phyloP scores from a whole-genome alignment of 2,888 invertebrate genomes.

The Orchestes rusci region DNA sequence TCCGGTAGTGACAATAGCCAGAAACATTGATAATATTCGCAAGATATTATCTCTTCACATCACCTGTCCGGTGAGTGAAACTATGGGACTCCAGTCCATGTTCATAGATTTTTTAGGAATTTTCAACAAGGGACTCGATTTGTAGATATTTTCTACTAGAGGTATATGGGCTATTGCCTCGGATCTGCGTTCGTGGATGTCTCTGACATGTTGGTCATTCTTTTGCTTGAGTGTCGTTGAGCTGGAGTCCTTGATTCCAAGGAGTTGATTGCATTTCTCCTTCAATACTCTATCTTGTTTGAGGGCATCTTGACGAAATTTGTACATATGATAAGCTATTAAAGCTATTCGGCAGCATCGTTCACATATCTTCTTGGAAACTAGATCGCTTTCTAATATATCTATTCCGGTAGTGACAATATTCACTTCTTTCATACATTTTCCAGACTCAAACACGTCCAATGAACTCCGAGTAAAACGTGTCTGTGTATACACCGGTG shows the following conservation, averaged over 20 bases:
- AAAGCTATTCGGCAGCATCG: constrained; percentile 32
- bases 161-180: constrained; percentile 2
- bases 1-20: too few relatives aligned
- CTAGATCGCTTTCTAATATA: constrained; percentile 25
- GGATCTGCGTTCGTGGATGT: background rate
- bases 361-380: too few relatives aligned
- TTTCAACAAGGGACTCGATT: constrained; percentile 23
- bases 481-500: too few relatives aligned
- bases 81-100: background rate
- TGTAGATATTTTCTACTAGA: constrained; percentile 23
- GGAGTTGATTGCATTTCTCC: constrained; percentile 23
- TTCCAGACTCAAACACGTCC: too few relatives aligned
- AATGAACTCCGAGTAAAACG: too few relatives aligned
- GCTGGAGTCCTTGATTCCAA: constrained; percentile 10
- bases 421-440: too few relatives aligned
- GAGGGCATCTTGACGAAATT: constrained; percentile 31
- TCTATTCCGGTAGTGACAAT: too few relatives aligned
- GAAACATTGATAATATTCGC: too few relatives aligned
- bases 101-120: constrained; percentile 24
- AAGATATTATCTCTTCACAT: too few relatives aligned
- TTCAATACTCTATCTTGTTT: constrained; percentile 30
- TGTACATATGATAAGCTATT: constrained; percentile 31
- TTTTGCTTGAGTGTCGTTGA: constrained; percentile 10
- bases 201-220: constrained; percentile 8
- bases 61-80: too few relatives aligned